Base-by-base conservation (phyloP, 2,797 vertebrate genomes). In the Limosa lapponica region DNA sequence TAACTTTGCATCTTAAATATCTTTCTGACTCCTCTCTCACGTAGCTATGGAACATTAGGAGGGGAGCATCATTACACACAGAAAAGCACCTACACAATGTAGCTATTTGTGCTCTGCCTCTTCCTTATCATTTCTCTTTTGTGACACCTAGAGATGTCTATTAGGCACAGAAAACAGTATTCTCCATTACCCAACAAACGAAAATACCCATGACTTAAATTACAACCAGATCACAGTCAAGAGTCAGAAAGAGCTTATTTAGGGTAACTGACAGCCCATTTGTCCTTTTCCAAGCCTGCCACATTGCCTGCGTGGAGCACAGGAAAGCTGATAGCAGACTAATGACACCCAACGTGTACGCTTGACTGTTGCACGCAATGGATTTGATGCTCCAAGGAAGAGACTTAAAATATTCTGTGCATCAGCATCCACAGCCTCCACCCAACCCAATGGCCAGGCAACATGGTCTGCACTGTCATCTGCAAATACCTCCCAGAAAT, bases 91-190 rank as follows among this genome's bases (percentile, higher is more conserved):
- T 84, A 48, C 55, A 93, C 41, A 48, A 17, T 7, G 3, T 44
- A 83, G 64, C 48, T 43, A 30, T 85, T 94, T 87, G 61, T 78
- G 82, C 51, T 81, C 54, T 81, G n/a, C 41, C 28, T 82, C 44
- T 88, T 89, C 89, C 87, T 69, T 62, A 25, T 87, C 81, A 90
- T 97, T 79, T 91, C 87, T 90, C 91, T 95, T 93, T 55, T 62
- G n/a, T 97, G 87, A 93, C 94, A 96, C 20, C 66, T 64, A 30
- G 39, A 88, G 95, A 91, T 77, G 54, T 87, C 77, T 74, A 37
- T 77, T 82, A 93, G 70, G 69, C 41, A 90, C 49, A 57, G 65
- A 92, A 95, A 87, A 92, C 51, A 71, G 55, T 73, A 54, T 92
- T 86, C 58, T 41, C 82, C 37, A 44, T 95, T 83, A 82, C 18